These are phyloP conservation scores for Crotalus helleri DNA, from an alignment of 2,113 vertebrate genomes.

Conservation along the genomic window DNA sequence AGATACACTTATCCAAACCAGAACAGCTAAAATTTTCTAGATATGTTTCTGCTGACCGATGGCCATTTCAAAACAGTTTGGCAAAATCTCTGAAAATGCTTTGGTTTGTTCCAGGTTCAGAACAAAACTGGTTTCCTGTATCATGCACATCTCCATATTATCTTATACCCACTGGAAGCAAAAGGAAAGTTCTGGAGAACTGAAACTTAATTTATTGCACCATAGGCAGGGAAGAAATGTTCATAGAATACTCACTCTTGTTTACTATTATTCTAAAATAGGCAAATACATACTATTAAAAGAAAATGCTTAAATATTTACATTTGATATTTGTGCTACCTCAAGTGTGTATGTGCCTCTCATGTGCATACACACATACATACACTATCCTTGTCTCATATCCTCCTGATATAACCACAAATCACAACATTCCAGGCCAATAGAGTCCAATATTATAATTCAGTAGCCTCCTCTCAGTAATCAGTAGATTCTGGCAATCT, in stretches of 20 bases:
- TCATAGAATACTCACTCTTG: conserved; percentile 36
- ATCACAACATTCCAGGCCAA: background rate
- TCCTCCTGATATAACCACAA: background rate
- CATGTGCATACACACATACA: background rate
- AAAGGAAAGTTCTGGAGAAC: background rate
- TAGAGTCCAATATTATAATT: background rate
- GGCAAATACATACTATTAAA: conserved; percentile 29
- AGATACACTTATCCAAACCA: background rate
- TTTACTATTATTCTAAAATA: background rate
- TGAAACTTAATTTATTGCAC: background rate
- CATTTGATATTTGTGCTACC: background rate
- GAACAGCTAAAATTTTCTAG: background rate
- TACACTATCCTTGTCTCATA: background rate
- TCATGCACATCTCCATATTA: background rate
- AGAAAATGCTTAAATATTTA: conserved; percentile 15
- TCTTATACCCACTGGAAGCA: background rate
- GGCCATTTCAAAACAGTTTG: background rate
- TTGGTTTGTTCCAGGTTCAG: background rate
- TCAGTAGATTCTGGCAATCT: background rate
- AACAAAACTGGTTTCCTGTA: background rate
- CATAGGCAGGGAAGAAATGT: background rate
- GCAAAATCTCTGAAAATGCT: background rate
- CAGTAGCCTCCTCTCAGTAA: background rate
- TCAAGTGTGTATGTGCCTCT: background rate
- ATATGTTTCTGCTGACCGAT: background rate